Evolutionary conservation across 1,140 invertebrate genomes (phyloP).

Genomic region (Drosophila pruinosa): DNA sequence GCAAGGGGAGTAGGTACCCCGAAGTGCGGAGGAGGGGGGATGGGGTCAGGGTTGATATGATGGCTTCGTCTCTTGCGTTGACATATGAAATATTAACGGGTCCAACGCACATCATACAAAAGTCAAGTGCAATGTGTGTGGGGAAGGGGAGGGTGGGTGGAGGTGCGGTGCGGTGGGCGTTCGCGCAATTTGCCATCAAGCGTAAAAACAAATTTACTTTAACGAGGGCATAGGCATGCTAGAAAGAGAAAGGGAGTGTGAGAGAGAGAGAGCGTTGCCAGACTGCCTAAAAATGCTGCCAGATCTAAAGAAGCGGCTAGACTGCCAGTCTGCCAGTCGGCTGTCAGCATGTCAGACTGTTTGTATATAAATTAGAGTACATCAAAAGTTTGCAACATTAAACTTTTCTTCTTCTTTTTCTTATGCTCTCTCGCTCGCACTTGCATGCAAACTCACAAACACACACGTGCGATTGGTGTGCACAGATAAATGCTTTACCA

Average conservation of each 20-base stretch:
- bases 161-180: not conserved
- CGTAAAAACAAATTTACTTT: slow-evolving; percentile 78
- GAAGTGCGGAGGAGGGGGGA: not conserved
- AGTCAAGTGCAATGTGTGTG: slow-evolving; percentile 39
- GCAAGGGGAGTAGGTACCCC: too few species aligned
- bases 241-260: not conserved
- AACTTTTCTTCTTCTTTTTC: slow-evolving; percentile 23
- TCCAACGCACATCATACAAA: slow-evolving; percentile 41
- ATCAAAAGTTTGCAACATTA: slow-evolving; percentile 75
- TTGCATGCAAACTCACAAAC: slow-evolving; percentile 1
- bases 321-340: not conserved
- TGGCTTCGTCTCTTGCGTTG: slow-evolving; percentile 52
- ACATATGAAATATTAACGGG: slow-evolving; percentile 79
- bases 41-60: slow-evolving; percentile 1
- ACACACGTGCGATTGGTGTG: slow-evolving; percentile 37
- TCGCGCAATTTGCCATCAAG: slow-evolving; percentile 70
- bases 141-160: not conserved
- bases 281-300: not conserved
- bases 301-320: slow-evolving; percentile 7
- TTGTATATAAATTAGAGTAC: slow-evolving; percentile 67
- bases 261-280: slow-evolving; percentile 20
- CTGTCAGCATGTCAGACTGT: slow-evolving; percentile 34
- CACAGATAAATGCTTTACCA: slow-evolving; percentile 72
- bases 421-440: not conserved
- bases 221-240: slow-evolving; percentile 53